Percentiles rank a stretch among this genome's conserved stretches.
phyloP scores from a whole-genome alignment of 2,113 vertebrate species.

The Apteryx owenii region DNA sequence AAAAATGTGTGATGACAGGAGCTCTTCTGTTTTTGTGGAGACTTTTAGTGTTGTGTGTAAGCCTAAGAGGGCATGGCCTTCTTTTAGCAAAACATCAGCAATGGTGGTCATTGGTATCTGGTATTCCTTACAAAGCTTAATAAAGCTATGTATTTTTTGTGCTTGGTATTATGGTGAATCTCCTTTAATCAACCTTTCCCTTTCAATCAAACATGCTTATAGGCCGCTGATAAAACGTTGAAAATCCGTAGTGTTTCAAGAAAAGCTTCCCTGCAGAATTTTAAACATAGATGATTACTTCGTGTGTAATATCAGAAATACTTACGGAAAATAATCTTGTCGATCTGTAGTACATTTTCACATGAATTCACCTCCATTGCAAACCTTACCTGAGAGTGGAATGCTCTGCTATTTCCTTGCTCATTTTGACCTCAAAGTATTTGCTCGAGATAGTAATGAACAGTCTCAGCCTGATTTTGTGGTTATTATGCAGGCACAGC shows the following conservation, averaged over 20 bases:
- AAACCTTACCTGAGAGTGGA: neutral
- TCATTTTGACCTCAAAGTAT: neutral
- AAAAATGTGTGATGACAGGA: neutral
- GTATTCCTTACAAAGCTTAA: neutral
- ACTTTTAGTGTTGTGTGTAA: neutral
- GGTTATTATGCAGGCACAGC: neutral
- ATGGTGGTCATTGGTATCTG: neutral
- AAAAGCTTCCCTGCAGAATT: neutral
- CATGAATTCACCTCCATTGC: neutral
- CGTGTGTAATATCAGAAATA: neutral
- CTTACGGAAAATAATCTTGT: neutral
- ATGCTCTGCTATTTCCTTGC: neutral
- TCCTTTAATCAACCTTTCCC: neutral
- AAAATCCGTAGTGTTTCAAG: too few species aligned
- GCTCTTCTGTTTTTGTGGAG: neutral
- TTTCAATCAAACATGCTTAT: too few species aligned
- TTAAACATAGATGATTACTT: neutral
- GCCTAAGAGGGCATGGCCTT: neutral
- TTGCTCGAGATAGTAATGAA: neutral
- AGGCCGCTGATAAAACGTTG: too few species aligned
- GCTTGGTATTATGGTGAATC: neutral
- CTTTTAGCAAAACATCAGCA: neutral
- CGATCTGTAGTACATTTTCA: neutral
- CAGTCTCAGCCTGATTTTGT: neutral
- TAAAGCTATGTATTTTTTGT: neutral